These are phyloP conservation scores for Bradypodion ventrale DNA, from an alignment of 2,797 vertebrate species.

Conservation along the genomic window DNA sequence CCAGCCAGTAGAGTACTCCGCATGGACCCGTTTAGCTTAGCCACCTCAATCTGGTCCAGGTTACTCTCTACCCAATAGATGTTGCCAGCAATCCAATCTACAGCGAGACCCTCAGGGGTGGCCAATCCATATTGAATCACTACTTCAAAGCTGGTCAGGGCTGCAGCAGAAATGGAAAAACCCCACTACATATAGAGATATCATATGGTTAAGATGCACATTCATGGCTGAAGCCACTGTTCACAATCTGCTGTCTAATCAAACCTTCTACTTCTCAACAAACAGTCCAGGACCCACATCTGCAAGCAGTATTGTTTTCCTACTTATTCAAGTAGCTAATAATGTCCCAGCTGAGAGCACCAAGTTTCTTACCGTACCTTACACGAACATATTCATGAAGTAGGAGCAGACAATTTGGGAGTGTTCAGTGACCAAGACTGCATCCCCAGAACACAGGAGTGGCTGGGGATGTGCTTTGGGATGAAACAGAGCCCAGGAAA, in stretches of 20 bases:
- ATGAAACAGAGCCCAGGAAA: too few relatives aligned
- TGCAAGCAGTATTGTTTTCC: too few relatives aligned
- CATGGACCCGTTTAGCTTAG: slow-evolving; percentile 94
- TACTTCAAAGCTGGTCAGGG: slow-evolving; percentile 95
- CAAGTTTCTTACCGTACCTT: background rate
- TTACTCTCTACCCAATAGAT: slow-evolving; percentile 99
- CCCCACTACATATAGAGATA: background rate
- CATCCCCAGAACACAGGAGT: too few relatives aligned
- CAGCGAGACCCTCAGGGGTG: slow-evolving; percentile 93
- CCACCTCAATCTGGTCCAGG: slow-evolving; percentile 98
- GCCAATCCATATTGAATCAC: slow-evolving; percentile 96
- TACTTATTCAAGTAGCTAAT: background rate
- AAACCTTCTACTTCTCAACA: background rate
- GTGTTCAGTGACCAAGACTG: background rate
- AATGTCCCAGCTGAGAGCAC: too few relatives aligned
- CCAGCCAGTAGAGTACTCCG: slow-evolving; percentile 93
- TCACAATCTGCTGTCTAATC: too few relatives aligned
- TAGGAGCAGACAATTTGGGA: background rate
- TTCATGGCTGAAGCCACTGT: background rate
- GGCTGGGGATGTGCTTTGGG: too few relatives aligned
- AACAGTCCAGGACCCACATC: background rate
- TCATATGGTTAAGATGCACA: background rate
- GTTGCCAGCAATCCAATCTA: slow-evolving; percentile 98
- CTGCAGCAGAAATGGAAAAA: slow-evolving; percentile 65
- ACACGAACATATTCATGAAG: background rate